phyloP scores from a whole-genome alignment of 2,888 invertebrate species.

The Mactromeris polynyma region DNA sequence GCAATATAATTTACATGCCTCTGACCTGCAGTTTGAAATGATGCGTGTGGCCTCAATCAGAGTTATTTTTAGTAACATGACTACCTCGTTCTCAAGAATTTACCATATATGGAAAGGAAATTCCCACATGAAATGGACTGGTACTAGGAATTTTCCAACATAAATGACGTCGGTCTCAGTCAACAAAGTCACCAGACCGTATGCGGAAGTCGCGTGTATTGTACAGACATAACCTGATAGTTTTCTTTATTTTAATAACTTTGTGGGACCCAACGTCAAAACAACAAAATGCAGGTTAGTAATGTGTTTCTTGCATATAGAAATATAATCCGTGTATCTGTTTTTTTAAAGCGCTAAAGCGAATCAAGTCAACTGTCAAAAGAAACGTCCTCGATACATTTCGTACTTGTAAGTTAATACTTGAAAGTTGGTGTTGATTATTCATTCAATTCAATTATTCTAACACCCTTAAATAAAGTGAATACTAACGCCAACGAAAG shows the following conservation, averaged over 20 bases:
- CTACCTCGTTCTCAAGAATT: slow-evolving; percentile 17
- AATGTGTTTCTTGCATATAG: background rate
- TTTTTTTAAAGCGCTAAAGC: background rate
- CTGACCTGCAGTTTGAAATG: too few species aligned
- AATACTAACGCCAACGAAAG: too few species aligned
- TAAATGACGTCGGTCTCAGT: background rate
- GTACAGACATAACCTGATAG: background rate
- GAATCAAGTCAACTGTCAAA: background rate
- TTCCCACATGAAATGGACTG: slow-evolving; percentile 14
- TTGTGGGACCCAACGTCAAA: background rate
- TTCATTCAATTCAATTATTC: too few species aligned
- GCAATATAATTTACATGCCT: too few species aligned
- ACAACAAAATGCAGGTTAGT: slow-evolving; percentile 1
- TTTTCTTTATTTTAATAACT: background rate
- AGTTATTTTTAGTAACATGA: slow-evolving; percentile 39
- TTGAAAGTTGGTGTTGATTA: too few species aligned
- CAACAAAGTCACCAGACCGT: background rate
- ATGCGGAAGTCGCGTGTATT: background rate
- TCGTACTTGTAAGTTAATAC: too few species aligned
- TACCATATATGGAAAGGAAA: slow-evolving; percentile 52
- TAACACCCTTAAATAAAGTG: too few species aligned
- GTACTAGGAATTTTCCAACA: background rate
- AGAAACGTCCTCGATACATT: background rate
- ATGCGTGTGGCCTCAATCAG: background rate
- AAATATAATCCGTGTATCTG: background rate